These are phyloP conservation scores for Alligator mississippiensis DNA, from an alignment of 2,113 vertebrate species.

Conservation along the genomic window DNA sequence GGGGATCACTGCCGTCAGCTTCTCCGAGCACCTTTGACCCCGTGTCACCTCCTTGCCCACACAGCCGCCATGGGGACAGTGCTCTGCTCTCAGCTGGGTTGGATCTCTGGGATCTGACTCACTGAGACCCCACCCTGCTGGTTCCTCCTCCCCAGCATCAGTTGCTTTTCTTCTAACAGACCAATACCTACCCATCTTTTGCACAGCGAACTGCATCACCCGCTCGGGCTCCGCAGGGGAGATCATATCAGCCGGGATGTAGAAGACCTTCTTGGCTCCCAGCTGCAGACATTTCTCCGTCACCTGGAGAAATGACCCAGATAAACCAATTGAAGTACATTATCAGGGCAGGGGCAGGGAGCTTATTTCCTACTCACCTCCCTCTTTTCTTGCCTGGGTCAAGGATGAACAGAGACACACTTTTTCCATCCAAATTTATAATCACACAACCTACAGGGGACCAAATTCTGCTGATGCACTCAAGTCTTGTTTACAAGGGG, in stretches of 20 bases:
- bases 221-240: conserved; percentile 77
- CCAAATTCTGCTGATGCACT: neutral
- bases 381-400: neutral
- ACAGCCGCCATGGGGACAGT: neutral
- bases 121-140: neutral
- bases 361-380: neutral
- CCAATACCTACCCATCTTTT: conserved; percentile 80
- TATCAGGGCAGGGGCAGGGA: neutral
- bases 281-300: conserved; percentile 83
- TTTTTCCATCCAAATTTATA: neutral
- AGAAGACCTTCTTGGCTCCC: conserved; percentile 83
- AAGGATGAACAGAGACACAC: neutral
- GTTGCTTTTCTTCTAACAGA: neutral
- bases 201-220: conserved; percentile 83
- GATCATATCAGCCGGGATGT: conserved; percentile 87
- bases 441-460: neutral
- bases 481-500: neutral
- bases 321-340: neutral
- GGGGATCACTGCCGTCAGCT: neutral
- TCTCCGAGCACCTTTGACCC: neutral
- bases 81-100: neutral
- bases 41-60: neutral
- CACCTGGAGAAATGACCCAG: conserved; percentile 77
- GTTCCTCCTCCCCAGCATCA: neutral
- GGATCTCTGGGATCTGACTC: neutral